Conservation (phyloP, 2,113 vertebrate genomes). For the Neodon shergylaensis region DNA sequence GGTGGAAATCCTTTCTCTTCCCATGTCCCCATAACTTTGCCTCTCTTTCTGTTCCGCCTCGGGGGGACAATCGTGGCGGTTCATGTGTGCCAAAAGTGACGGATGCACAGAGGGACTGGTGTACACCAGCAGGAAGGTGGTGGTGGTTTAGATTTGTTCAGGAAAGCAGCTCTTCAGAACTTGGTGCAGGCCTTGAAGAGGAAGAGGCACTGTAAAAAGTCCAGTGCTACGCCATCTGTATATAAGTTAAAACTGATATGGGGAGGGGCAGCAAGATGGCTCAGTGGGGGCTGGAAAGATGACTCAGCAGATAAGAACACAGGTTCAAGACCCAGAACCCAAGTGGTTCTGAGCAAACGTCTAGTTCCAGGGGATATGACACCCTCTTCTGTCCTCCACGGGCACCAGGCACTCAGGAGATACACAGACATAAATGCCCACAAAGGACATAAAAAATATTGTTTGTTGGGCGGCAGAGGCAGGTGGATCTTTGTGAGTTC, state of each 20-base stretch:
- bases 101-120: not conserved
- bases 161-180: conserved; percentile 25
- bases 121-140: not conserved
- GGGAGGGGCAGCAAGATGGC: not conserved
- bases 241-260: not conserved
- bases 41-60: not conserved
- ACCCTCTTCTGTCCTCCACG: not conserved
- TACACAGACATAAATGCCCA: not conserved
- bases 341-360: not conserved
- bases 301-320: not conserved
- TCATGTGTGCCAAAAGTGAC: not conserved
- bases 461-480: too few relatives aligned
- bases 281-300: too few relatives aligned
- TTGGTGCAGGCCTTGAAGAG: not conserved
- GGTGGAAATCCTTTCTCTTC: not conserved
- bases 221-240: not conserved
- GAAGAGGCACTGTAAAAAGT: not conserved
- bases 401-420: not conserved
- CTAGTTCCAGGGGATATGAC: not conserved
- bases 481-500: too few relatives aligned
- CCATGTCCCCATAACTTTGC: not conserved
- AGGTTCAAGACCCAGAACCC: not conserved
- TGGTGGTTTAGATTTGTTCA: not conserved
- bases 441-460: not conserved
- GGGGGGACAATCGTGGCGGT: not conserved